A percentile compares a stretch with the other conserved stretches of the same genome.
Evolutionary conservation across 2,113 vertebrate species (phyloP).

Genomic region (Pseudorasbora parva): DNA sequence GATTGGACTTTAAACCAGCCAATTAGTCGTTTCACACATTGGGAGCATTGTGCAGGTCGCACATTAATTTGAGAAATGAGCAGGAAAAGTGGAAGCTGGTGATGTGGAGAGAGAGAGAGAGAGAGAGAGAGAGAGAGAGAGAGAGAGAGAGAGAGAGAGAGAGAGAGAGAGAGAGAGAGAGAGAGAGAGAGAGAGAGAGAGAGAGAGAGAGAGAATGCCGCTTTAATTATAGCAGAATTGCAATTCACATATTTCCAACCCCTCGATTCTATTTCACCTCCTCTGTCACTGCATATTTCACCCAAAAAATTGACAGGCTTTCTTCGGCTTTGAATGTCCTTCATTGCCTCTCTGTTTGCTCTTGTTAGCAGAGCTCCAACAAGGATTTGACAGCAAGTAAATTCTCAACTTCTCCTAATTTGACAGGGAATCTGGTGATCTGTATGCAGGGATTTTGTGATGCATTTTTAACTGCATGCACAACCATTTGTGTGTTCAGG

Average conservation of each 20-base stretch:
- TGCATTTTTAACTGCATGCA: conserved; percentile 22
- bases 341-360: conserved; percentile 41
- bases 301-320: conserved; percentile 25
- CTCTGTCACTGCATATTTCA: conserved; percentile 19
- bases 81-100: conserved; percentile 44
- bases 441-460: conserved; percentile 13
- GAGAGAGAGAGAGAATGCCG: conserved; percentile 25
- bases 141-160: conserved; percentile 42
- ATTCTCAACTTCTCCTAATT: conserved; percentile 36
- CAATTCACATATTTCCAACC: conserved; percentile 37
- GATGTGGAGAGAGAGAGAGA: conserved; percentile 36
- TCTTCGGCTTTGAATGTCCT: conserved; percentile 47
- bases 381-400: conserved; percentile 46
- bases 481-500: neutral
- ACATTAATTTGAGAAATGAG: conserved; percentile 57
- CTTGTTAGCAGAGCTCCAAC: conserved; percentile 32
- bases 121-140: conserved; percentile 43
- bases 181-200: conserved; percentile 43
- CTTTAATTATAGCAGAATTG: conserved; percentile 54
- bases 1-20: conserved; percentile 57
- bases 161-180: conserved; percentile 44
- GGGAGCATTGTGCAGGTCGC: conserved; percentile 52
- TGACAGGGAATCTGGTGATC: conserved; percentile 12
- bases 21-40: conserved; percentile 57
- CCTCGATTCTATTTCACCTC: conserved; percentile 12